Base-by-base conservation (phyloP, 2,888 invertebrate genomes). In the Sarcophaga variegata region DNA sequence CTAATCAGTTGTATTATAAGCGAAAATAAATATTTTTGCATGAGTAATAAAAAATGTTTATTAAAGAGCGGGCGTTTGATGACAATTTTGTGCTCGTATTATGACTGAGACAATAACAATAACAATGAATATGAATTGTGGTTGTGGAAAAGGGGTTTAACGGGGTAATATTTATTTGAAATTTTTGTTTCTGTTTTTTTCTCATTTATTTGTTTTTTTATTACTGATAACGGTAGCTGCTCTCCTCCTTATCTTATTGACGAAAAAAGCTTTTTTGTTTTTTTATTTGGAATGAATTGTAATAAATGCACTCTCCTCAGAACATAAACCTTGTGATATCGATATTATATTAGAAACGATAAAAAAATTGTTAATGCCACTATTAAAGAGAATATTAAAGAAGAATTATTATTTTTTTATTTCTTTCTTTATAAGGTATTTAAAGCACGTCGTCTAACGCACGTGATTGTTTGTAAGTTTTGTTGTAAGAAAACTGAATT, bases 161-260 rank as follows among this genome's bases (percentile, higher is more conserved):
- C 5, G 12, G n/a, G 27, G n/a, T 8, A 10, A 17, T 25, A 63
- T 12, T 8, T 12, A 37, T n/a, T 60, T 11, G 2, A 59, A 71
- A 59, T 12, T 54, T 25, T 78, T 83, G 67, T 37, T 37, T 37
- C 17, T 83, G 5, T 67, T 63, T 37, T 63, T 4, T 37, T 70
- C 22, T 66, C 54, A 20, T 69, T 4, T 37, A 37, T 37, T 67
- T 64, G 27, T 17, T 79, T 5, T 64, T 79, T 37, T 81, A 72
- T 67, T 20, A 72, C 84, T 87, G 87, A 87, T 87, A 87, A 83
- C 84, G 75, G 70, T 74, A 69, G 63, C 74, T 70, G 17, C 4
- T 81, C 81, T 37, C 37, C 10, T 37, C 2, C 10, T 86, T 86
- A 86, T 86, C 86, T 75, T 72, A 74, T 17, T 49, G 22, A 20